These are phyloP conservation scores for Gambusia holbrooki DNA, from an alignment of 2,113 vertebrate species.

Conservation along the genomic window DNA sequence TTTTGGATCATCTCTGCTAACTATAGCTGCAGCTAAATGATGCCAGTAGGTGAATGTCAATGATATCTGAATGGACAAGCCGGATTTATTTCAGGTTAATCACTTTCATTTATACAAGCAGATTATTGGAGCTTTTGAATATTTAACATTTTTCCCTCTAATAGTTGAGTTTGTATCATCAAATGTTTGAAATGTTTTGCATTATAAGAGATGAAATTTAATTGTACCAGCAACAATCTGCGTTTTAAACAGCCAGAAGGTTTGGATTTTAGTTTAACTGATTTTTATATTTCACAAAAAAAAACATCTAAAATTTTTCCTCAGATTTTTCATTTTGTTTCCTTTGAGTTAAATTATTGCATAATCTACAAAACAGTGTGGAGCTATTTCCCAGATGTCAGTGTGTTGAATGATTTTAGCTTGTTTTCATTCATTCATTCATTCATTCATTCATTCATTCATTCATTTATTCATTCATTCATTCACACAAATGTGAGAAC, in stretches of 20 bases:
- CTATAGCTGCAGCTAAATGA: too few relatives aligned
- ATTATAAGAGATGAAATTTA: background rate
- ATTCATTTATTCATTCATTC: constrained; percentile 7
- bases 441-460: constrained; percentile 14
- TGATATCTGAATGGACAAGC: background rate
- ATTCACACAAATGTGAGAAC: background rate
- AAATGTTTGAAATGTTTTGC: background rate
- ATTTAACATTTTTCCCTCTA: background rate
- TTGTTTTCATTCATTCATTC: constrained; percentile 7
- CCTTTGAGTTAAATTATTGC: background rate
- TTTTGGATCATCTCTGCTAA: too few relatives aligned
- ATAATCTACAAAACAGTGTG: background rate
- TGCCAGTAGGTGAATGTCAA: background rate
- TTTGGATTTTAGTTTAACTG: background rate
- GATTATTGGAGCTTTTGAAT: background rate
- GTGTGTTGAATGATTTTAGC: constrained; percentile 1
- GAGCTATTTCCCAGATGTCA: background rate
- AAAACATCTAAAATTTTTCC: background rate
- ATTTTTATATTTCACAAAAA: too few relatives aligned
- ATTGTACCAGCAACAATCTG: background rate
- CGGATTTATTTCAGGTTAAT: background rate
- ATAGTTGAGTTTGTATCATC: background rate
- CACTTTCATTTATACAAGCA: background rate
- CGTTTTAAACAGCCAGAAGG: too few relatives aligned
- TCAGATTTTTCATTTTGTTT: background rate